Evolutionary conservation across 2,797 vertebrate genomes (phyloP), one percentile per base, ranked within the genome.

Genomic region (Cossypha heuglini): DNA sequence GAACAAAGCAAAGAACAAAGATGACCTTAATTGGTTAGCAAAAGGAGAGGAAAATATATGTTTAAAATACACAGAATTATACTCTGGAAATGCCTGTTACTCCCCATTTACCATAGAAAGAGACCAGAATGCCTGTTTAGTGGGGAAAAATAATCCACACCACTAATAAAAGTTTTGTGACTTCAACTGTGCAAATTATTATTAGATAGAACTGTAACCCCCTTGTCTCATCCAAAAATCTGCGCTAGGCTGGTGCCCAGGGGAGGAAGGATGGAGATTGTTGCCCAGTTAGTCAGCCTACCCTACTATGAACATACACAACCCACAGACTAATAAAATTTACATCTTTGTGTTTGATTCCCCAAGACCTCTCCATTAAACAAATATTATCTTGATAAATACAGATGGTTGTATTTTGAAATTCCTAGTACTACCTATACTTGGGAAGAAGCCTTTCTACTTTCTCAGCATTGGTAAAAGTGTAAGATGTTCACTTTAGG

Each of bases 251-350:
- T 80, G 13, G 19, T 68, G 17, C 5, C 11, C 33, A 48, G 31
- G 19, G 21, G 18, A 61, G 5, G 5, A 80, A 76, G 57, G 37
- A 38, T n/a, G 17, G 15, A 6, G 17, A 16, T 8, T 68, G 12
- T 6, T 74, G 13, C 7, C 19, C 9, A 9, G 13, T 81, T 37
- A 58, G 16, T 57, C 20, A 74, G 6, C 7, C 17, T 48, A 10
- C 17, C 6, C 26, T 68, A n/a, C 4, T 25, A 13, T 7, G 13
- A 20, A 9, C 13, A 8, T 35, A 57, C 10, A 31, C 0, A 0
- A 48, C 8, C 29, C 5, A 15, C 9, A 46, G 10, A 17, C 31
- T 59, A 21, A 69, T 45, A 29, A 14, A 75, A 81, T 20, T 15
- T 37, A 38, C 17, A 20, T 19, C 11, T 11, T 1, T 11, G 10